Base-by-base conservation (phyloP, 2,113 vertebrate species). In the Antechinus stuartii region DNA sequence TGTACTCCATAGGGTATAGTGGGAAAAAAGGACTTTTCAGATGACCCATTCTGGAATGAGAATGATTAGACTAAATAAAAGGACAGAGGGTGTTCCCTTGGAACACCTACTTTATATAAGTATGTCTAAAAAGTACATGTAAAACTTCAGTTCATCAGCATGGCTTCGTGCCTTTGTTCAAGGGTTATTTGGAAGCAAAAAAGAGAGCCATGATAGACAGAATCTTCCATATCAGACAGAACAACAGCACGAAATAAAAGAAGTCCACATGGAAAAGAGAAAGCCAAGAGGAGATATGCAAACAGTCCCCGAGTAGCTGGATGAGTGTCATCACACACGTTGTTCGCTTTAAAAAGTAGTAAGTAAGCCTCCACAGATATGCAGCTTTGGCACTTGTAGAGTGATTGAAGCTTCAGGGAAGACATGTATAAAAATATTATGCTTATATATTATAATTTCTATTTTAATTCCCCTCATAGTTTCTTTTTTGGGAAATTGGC, bases 1-100 rank as follows among this genome's bases (percentile, higher is more conserved):
- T 1, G 90, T 97, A 89, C 11, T 61, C 54, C 53, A 19, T 94
- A 95, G n/a, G 76, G 52, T 93, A 92, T 93, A n/a, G 54, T 35
- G 5, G 5, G 16, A 0, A 42, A 92, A 55, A 91, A 57, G 56
- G 56, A 27, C 56, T 57, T 57, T 27, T 8, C 94, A 35, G 22
- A 91, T 90, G 2, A 92, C 27, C n/a, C 56, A 2, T 12, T 94
- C 24, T 92, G 9, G 3, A 84, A 1, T 57, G 91, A 92, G 35
- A 94, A 91, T 91, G 42, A 94, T 30, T 50, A 55, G 55, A 61
- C 23, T 57, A n/a, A 94, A 42, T 25, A 92, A 30, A 95, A 92
- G 25, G 3, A 11, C 95, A 4, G 5, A 27, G 2, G 54, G 9
- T 93, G 8, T 42, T 57, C 56, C 56, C 56, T 57, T 49, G 2